Percentiles rank a stretch among this genome's conserved stretches.
Conservation (phyloP, 1,140 invertebrate genomes). For the Trichonephila inaurata region DNA sequence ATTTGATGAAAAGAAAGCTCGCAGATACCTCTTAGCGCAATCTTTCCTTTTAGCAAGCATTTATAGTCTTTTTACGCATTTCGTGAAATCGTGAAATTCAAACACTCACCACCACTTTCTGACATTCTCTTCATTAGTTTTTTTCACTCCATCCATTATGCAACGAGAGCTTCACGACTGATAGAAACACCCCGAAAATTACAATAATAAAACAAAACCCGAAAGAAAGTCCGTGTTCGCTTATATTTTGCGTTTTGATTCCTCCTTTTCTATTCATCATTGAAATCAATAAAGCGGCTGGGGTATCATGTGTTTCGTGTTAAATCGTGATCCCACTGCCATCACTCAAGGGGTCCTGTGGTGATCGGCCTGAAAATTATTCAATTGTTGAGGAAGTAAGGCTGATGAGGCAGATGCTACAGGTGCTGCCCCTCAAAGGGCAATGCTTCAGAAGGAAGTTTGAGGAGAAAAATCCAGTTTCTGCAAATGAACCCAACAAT, state of each 20-base stretch:
- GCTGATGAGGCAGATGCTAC: conserved; percentile 6
- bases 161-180: neutral
- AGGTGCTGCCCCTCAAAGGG: neutral
- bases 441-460: neutral
- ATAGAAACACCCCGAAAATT: neutral
- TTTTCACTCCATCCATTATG: neutral
- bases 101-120: neutral
- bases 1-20: too few species aligned
- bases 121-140: neutral
- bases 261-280: conserved; percentile 37
- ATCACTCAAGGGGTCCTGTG: conserved; percentile 18
- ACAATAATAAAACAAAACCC: neutral
- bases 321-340: conserved; percentile 14
- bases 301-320: neutral
- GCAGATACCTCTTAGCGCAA: neutral
- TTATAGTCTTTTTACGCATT: neutral
- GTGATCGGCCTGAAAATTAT: conserved; percentile 12
- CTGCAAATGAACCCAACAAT: neutral
- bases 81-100: neutral
- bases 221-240: neutral
- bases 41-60: neutral
- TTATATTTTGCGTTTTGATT: neutral
- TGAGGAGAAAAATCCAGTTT: neutral
- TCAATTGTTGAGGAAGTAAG: neutral
- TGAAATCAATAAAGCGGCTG: conserved; percentile 28